These are phyloP conservation scores for Aspidoscelis tigris DNA, from an alignment of 2,113 vertebrate genomes.

Conservation along the genomic window DNA sequence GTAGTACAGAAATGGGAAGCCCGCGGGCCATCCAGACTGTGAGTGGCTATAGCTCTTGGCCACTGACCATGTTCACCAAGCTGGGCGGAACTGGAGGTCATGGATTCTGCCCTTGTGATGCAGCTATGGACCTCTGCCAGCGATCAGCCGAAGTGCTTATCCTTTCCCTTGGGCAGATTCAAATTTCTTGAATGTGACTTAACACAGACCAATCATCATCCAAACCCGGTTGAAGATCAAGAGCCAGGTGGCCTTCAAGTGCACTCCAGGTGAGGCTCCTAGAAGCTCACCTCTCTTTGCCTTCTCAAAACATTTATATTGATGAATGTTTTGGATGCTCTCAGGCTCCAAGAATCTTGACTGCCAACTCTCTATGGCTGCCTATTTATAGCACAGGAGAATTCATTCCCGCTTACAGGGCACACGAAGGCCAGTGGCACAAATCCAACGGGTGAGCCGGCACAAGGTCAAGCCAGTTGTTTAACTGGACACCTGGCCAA, in stretches of 20 bases:
- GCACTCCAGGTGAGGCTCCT: background rate
- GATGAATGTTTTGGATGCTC: background rate
- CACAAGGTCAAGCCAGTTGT: slow-evolving; percentile 34
- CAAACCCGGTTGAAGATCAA: too few relatives aligned
- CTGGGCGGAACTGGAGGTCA: background rate
- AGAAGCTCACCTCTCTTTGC: background rate
- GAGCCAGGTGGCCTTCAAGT: background rate
- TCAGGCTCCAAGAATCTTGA: fast-evolving
- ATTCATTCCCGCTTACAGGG: background rate
- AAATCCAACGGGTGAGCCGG: slow-evolving; percentile 33
- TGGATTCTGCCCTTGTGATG: background rate
- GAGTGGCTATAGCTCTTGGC: too few relatives aligned
- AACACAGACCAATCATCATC: too few relatives aligned
- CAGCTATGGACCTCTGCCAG: background rate
- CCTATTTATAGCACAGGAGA: background rate
- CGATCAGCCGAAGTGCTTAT: too few relatives aligned
- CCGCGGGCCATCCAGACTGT: background rate
- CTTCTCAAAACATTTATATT: background rate
- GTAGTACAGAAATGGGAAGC: background rate
- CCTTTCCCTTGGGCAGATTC: background rate
- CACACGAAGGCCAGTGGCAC: background rate
- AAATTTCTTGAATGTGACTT: background rate
- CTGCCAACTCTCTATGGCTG: fast-evolving
- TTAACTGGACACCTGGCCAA: slow-evolving; percentile 39
- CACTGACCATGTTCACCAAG: background rate